Evolutionary conservation across 2,797 vertebrate species (phyloP).

Genomic region (Margarornis squamiger): DNA sequence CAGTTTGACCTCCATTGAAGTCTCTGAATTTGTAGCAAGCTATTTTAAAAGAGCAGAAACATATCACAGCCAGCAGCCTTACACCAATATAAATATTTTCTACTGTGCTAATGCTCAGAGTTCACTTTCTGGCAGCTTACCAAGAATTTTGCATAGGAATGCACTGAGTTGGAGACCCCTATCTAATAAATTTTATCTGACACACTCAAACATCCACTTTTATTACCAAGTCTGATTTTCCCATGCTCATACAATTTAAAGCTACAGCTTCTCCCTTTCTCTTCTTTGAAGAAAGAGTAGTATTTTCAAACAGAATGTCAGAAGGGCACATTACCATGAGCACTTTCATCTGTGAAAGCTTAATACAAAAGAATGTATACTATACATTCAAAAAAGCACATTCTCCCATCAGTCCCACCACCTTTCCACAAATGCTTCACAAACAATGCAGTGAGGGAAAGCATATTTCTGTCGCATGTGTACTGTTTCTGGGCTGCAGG

Average conservation of each 20-base stretch:
- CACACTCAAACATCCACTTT: constrained; percentile 59
- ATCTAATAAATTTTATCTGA: constrained; percentile 74
- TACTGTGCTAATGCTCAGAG: constrained; percentile 56
- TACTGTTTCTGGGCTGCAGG: not conserved
- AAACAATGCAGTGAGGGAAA: not conserved
- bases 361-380: constrained; percentile 13
- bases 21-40: constrained; percentile 44
- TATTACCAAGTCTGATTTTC: constrained; percentile 63
- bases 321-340: constrained; percentile 29
- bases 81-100: constrained; percentile 69
- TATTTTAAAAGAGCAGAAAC: constrained; percentile 68
- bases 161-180: constrained; percentile 60
- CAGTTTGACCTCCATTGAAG: constrained; percentile 40
- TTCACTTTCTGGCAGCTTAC: constrained; percentile 60
- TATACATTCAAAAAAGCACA: not conserved
- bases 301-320: constrained; percentile 59
- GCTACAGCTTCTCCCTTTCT: constrained; percentile 56
- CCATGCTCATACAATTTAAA: constrained; percentile 43
- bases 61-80: constrained; percentile 43
- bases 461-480: not conserved
- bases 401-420: not conserved
- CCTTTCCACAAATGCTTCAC: not conserved
- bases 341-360: constrained; percentile 49
- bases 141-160: constrained; percentile 71
- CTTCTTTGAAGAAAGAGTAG: constrained; percentile 45